Evolutionary conservation across 1,140 invertebrate species (phyloP).

Genomic region (Drosophila ironensis): DNA sequence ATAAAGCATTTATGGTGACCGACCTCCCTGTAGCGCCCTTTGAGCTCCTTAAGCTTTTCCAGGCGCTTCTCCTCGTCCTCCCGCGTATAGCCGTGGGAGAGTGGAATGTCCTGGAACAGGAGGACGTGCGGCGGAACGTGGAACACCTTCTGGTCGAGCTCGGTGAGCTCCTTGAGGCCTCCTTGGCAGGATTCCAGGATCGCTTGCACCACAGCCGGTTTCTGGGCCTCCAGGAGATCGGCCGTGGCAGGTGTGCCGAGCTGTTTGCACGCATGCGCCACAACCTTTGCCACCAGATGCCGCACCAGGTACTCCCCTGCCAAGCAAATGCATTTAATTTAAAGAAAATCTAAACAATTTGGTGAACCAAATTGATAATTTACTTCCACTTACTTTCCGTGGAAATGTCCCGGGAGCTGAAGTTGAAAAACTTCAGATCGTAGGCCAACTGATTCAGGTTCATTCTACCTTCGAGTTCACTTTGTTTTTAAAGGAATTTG

Average conservation of each 20-base stretch:
- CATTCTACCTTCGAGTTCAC: slow-evolving; percentile 5
- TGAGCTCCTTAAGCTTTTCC: slow-evolving; percentile 28
- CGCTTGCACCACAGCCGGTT: slow-evolving; percentile 15
- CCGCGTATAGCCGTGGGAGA: slow-evolving; percentile 18
- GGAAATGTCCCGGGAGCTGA: slow-evolving; percentile 52
- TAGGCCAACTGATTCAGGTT: slow-evolving; percentile 42
- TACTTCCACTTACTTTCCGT: slow-evolving; percentile 48
- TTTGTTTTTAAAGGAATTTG: background rate
- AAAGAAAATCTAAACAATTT: background rate
- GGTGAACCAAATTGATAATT: background rate
- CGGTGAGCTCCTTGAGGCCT: slow-evolving; percentile 16
- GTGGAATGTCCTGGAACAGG: slow-evolving; percentile 37
- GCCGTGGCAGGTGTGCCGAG: slow-evolving; percentile 46
- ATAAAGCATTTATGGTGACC: background rate
- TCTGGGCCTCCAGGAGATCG: slow-evolving; percentile 14
- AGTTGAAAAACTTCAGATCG: slow-evolving; percentile 60
- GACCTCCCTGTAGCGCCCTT: slow-evolving; percentile 52
- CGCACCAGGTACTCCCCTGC: slow-evolving; percentile 48
- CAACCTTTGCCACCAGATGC: slow-evolving; percentile 19
- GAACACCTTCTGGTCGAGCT: slow-evolving; percentile 51
- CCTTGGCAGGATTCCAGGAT: slow-evolving; percentile 25
- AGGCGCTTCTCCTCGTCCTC: slow-evolving; percentile 45
- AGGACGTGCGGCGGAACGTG: slow-evolving; percentile 61
- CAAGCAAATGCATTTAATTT: background rate
- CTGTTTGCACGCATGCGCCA: slow-evolving; percentile 48